phyloP scores from a whole-genome alignment of 2,888 invertebrate genomes.

The Archips crataeganus region DNA sequence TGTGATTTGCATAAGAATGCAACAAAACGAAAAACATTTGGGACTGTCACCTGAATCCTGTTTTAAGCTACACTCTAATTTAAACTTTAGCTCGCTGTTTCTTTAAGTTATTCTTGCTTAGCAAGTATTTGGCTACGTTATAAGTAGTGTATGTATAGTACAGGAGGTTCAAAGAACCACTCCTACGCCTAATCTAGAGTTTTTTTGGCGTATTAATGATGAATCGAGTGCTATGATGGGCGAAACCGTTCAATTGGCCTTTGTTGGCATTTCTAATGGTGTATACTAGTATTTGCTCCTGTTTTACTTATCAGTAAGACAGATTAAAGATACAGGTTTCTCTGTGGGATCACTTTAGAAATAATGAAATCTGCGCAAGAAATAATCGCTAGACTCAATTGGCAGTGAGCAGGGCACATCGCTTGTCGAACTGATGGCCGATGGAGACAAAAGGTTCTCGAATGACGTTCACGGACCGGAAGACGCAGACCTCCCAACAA shows the following conservation, averaged over 20 bases:
- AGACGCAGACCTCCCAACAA: no score
- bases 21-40: slow-evolving; percentile 20
- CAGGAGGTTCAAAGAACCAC: slow-evolving; percentile 66
- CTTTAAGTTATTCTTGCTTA: slow-evolving; percentile 7
- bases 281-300: slow-evolving; percentile 28
- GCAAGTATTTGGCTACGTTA: background rate
- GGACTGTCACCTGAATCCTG: slow-evolving; percentile 38
- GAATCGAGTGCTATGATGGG: slow-evolving; percentile 69
- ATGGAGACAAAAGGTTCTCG: no score
- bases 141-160: background rate
- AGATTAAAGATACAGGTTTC: no score
- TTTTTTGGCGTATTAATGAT: slow-evolving; percentile 73
- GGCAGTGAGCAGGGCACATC: no score
- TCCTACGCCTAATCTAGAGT: slow-evolving; percentile 59
- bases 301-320: slow-evolving; percentile 1
- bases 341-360: no score
- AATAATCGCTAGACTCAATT: no score
- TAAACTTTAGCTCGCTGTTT: background rate
- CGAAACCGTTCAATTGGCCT: slow-evolving; percentile 46
- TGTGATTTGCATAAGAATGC: slow-evolving; percentile 32
- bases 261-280: slow-evolving; percentile 40
- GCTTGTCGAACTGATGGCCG: no score
- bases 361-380: no score
- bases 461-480: no score
- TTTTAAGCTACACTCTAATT: background rate